Conservation (phyloP, 2,888 invertebrate species). For the Nesidiocoris tenuis region DNA sequence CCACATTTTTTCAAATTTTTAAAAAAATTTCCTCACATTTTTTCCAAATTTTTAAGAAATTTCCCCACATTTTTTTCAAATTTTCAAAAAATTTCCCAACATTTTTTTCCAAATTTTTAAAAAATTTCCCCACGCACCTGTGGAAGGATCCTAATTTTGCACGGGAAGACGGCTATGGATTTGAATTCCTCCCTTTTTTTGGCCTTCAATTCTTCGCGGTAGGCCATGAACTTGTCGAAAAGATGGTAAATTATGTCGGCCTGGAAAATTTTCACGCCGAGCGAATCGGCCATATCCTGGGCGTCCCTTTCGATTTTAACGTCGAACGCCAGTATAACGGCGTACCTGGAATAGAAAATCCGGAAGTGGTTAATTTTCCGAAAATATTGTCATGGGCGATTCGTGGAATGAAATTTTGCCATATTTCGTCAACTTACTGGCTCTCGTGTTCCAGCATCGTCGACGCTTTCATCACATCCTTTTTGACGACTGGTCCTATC, state of each 20-base stretch:
- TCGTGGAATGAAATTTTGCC: too few species aligned
- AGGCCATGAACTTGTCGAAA: constrained; percentile 94
- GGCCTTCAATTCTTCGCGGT: constrained; percentile 85
- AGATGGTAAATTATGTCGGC: constrained; percentile 99
- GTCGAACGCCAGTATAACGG: constrained; percentile 98
- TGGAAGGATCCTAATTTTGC: constrained; percentile 77
- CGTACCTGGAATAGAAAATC: constrained; percentile 65
- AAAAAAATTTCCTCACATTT: too few species aligned
- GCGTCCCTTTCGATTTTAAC: constrained; percentile 98
- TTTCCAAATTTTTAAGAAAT: too few species aligned
- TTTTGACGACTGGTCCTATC: constrained; percentile 98
- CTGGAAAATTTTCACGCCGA: constrained; percentile 93
- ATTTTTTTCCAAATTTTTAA: too few species aligned
- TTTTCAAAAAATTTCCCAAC: too few species aligned
- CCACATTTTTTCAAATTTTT: too few species aligned
- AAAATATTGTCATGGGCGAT: too few species aligned
- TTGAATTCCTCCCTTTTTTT: constrained; percentile 94
- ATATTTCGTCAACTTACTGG: constrained; percentile 68
- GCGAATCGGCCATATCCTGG: constrained; percentile 91
- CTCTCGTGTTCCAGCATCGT: constrained; percentile 98
- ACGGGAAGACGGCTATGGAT: constrained; percentile 97
- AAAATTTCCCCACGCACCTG: too few species aligned
- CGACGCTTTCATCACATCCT: constrained; percentile 99
- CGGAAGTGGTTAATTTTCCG: too few species aligned
- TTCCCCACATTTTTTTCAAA: too few species aligned